These are phyloP conservation scores for Phrixothrix hirtus DNA, from an alignment of 2,888 invertebrate species.

Conservation along the genomic window DNA sequence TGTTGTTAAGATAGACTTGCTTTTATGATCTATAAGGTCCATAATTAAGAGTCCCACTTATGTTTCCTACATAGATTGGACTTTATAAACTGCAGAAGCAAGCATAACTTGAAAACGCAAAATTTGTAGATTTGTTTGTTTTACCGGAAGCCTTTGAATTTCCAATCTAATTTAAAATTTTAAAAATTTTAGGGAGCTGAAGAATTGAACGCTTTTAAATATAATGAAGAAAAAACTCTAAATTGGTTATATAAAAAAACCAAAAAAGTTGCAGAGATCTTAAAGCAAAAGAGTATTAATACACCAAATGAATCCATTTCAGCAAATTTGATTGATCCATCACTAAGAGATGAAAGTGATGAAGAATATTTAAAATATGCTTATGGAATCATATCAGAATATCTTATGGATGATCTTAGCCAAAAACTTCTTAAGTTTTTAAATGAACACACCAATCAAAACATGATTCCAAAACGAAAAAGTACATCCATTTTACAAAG, in stretches of 20 bases:
- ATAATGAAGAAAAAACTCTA: constrained; percentile 76
- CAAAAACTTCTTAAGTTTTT: constrained; percentile 67
- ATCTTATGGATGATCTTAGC: constrained; percentile 70
- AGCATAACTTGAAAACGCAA: too few species aligned
- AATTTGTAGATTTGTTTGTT: too few species aligned
- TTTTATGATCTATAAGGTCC: too few species aligned
- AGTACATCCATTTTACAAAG: constrained; percentile 41
- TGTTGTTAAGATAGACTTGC: too few species aligned
- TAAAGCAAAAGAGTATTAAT: constrained; percentile 71
- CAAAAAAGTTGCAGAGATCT: constrained; percentile 64
- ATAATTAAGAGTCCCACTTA: too few species aligned
- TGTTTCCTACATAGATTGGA: not conserved
- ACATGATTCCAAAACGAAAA: constrained; percentile 62
- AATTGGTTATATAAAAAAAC: constrained; percentile 77
- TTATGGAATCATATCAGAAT: constrained; percentile 78
- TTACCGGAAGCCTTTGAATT: not conserved
- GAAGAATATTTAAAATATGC: constrained; percentile 72
- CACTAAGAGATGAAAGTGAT: constrained; percentile 60
- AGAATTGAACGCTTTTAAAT: constrained; percentile 78
- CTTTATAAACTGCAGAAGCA: too few species aligned
- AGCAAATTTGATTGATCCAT: constrained; percentile 70
- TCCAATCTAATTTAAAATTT: not conserved
- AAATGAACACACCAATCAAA: constrained; percentile 66
- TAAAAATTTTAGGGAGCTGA: constrained; percentile 61
- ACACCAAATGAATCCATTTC: constrained; percentile 76